These are phyloP conservation scores for Oreochromis tanganicae DNA, from an alignment of 2,113 vertebrate genomes.

Conservation along the genomic window DNA sequence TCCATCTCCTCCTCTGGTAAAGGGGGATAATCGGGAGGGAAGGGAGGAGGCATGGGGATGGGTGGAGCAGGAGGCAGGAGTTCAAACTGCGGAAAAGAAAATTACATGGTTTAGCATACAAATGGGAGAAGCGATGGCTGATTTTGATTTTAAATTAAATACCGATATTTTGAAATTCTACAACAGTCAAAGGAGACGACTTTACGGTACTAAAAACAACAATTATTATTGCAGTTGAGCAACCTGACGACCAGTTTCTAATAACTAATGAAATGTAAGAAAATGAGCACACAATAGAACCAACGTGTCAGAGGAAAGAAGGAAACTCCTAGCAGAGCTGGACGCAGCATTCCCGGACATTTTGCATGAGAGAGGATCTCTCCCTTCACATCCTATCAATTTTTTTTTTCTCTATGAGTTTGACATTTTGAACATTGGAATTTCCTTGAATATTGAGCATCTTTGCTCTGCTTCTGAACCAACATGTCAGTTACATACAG, in stretches of 20 bases:
- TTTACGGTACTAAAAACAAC: neutral
- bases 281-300: neutral
- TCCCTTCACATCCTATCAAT: neutral
- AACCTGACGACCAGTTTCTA: neutral
- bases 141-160: neutral
- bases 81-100: constrained; percentile 75
- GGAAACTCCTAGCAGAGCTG: neutral
- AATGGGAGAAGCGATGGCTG: neutral
- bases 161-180: neutral
- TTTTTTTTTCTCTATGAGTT: neutral
- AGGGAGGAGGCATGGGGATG: constrained; percentile 76
- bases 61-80: constrained; percentile 74
- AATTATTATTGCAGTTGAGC: neutral
- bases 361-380: neutral
- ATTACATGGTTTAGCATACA: neutral
- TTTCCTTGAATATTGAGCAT: neutral
- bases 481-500: neutral
- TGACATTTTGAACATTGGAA: neutral
- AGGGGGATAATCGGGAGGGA: constrained; percentile 87
- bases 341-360: neutral
- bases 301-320: neutral
- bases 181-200: neutral
- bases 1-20: constrained; percentile 83
- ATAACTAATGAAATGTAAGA: fast-evolving
- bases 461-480: neutral